phyloP scores from a whole-genome alignment of 2,797 vertebrate genomes.

The Rhinatrema bivittatum region DNA sequence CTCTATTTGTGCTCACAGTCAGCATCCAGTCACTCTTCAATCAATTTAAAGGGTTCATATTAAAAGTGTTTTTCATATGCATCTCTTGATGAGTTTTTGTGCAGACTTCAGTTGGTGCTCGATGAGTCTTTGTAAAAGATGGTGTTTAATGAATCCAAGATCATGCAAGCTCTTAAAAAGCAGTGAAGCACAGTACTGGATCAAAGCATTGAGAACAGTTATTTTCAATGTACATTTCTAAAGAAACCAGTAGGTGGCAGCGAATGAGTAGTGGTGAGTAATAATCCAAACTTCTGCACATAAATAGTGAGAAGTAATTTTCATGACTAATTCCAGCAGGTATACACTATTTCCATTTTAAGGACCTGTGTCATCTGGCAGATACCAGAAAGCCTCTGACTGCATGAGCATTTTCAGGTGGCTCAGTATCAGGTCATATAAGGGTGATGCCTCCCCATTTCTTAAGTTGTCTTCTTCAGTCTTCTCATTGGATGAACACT shows the following conservation, averaged over 20 bases:
- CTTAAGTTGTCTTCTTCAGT: background rate
- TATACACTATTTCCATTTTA: background rate
- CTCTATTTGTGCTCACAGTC: too few species aligned
- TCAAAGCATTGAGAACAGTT: too few species aligned
- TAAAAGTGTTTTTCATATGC: too few species aligned
- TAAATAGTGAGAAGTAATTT: constrained; percentile 7
- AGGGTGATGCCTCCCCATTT: constrained; percentile 10
- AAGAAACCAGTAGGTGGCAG: constrained; percentile 35
- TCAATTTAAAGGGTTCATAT: too few species aligned
- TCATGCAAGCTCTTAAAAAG: too few species aligned
- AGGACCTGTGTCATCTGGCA: constrained; percentile 10
- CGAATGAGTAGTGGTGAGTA: constrained; percentile 22
- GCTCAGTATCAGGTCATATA: constrained; percentile 6
- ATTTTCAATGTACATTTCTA: background rate
- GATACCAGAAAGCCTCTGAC: constrained; percentile 16
- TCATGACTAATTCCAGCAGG: background rate
- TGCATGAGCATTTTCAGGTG: constrained; percentile 16
- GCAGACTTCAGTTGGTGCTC: too few species aligned
- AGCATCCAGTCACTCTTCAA: too few species aligned
- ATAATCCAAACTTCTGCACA: rapidly evolving
- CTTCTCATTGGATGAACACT: background rate
- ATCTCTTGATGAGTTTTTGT: too few species aligned
- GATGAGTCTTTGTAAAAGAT: too few species aligned
- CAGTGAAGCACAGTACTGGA: too few species aligned
- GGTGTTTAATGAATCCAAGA: too few species aligned